Base-by-base conservation (phyloP, 2,888 invertebrate genomes). In the Metacarcinus magister region DNA sequence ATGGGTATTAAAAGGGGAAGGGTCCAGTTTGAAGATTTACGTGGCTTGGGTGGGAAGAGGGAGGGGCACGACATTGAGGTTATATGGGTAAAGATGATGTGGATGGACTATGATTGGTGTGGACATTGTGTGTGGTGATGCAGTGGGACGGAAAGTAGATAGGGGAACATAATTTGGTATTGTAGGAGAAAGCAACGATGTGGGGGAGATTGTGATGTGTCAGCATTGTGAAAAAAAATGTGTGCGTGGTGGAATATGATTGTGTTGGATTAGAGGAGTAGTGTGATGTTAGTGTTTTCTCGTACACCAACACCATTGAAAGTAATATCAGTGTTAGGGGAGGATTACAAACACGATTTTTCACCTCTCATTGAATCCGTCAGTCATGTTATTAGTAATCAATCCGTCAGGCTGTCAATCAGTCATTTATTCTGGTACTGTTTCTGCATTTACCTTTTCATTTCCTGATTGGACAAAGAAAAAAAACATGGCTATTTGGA, bases 1-100 rank as follows among this genome's bases (percentile, higher is more conserved):
- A 87, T 32, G 10, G 87, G 16, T 39, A 87, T 87, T 87, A 87
- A 87, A 87, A 87, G 87, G 87, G 87, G 87, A 87, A 39, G 87
- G 87, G 87, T 39, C 39, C 87, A 16, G 32, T 16, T 7, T 10
- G 2, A 10, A 87, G 87, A 87, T 87, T 87, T 87, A 87, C 87
- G 39, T 32, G 32, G 32, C 39, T 7, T 7, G 39, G 32, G 87
- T 87, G 87, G 87, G 87, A n/a, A 32, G 13, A 39, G 87, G 87
- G 87, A 13, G 32, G 32, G 87, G 39, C 39, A 16, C 16, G 28
- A 3, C 16, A 16, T 13, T 10, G 87, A 39, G 87, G 23, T 75
- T 16, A 75, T n/a, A 75, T 28, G 75, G 75, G 75, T 75, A n/a
- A 75, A n/a, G 23, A 28, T 7, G 75, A 23, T 28, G 75, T 5